Base-by-base conservation (phyloP, 2,888 invertebrate genomes). In the Lordiphosa fenestrarum region DNA sequence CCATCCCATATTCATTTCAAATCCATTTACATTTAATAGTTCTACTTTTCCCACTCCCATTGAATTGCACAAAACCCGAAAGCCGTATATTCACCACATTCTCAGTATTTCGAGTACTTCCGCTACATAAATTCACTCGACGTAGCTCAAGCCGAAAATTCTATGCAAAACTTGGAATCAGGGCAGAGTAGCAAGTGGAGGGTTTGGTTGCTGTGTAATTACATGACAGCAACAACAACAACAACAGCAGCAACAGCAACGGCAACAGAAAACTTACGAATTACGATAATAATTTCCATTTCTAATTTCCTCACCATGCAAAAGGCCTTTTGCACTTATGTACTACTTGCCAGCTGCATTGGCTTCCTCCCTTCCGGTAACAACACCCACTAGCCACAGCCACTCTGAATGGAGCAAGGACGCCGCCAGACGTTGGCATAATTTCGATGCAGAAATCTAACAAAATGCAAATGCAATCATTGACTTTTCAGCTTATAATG, bases 231-330 rank as follows among this genome's bases (percentile, higher is more conserved):
- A 74, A 53, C 73, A 71, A 56, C 66, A 73, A 47, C 57, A 60
- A 41, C n/a, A 54, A 38, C 51, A n/a, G n/a, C n/a, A n/a, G n/a
- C n/a, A 56, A 41, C 48, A 44, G 21, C 21, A 51, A 48, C 53
- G 54, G 19, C 63, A 53, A 57, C 53, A 49, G 51, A 61, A 64
- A 66, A 63, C 62, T 69, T 74, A 69, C 73, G 67, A 86, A 86
- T 86, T 84, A 82, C 85, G 75, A 86, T 87, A 86, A 86, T 84
- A 86, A 86, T 86, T 87, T 87, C 86, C 84, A 78, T 86, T 85
- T 82, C 86, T 84, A 86, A 85, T 85, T 86, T 86, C 86, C 80
- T 85, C 56, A 55, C 60, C 64, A 73, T 59, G 69, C 63, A 58
- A 62, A 75, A 83, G 82, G 77, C 69, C 66, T 81, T 30, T 65